Percentiles rank a stretch among this genome's conserved stretches.
Conservation (phyloP, 2,797 vertebrate species). For the Gambelia wislizenii region DNA sequence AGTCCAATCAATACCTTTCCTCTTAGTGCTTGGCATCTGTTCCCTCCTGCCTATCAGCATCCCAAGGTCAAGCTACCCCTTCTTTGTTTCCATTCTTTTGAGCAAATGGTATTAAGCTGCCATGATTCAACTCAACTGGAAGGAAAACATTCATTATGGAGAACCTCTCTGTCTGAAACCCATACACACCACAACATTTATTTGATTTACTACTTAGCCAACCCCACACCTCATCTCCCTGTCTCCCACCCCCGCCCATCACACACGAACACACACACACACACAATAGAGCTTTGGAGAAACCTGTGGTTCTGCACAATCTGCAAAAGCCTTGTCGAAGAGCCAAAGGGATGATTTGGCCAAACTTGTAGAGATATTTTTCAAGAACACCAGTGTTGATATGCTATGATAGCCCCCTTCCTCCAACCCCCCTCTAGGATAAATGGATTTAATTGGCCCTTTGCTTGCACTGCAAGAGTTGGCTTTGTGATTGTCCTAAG, state of each 20-base stretch:
- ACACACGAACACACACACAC: not conserved
- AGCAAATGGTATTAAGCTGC: not conserved
- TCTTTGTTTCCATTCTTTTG: conserved; percentile 8
- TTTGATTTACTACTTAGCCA: not conserved
- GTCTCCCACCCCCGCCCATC: not conserved
- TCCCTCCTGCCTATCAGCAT: not conserved
- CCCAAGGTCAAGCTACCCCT: conserved; percentile 52
- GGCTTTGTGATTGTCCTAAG: not conserved
- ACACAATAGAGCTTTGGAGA: not conserved
- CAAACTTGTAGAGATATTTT: not conserved
- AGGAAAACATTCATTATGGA: not conserved
- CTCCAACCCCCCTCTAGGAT: not conserved
- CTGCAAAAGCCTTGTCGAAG: fast-evolving
- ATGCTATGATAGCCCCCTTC: not conserved
- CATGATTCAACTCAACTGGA: not conserved
- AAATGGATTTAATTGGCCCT: conserved; percentile 45
- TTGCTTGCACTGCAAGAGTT: not conserved
- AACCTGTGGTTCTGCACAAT: not conserved
- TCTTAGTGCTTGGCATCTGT: conserved; percentile 60
- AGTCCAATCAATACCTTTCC: conserved; percentile 62
- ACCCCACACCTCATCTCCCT: not conserved
- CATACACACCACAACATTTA: not conserved
- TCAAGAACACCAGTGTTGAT: fast-evolving
- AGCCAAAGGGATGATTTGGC: not conserved
- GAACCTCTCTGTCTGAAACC: fast-evolving